Base-by-base conservation (phyloP, 2,113 vertebrate genomes). In the Oncorhynchus gorbuscha region DNA sequence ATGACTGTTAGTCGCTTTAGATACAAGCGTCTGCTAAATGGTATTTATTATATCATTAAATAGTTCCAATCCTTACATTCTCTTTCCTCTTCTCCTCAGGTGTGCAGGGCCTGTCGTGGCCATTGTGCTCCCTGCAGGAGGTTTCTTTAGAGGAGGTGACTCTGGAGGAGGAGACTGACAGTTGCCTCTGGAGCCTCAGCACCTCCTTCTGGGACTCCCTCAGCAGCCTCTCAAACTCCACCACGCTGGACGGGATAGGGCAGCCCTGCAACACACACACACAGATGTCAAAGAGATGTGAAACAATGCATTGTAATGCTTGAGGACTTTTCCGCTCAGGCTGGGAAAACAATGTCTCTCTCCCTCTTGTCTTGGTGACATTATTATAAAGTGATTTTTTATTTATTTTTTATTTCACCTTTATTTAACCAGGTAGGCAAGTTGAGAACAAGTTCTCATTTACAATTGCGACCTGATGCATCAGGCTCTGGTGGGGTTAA, bases 161-260 rank as follows among this genome's bases (percentile, higher is more conserved):
- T 59, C 71, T 84, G 67, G 70, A 81, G 3, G 92, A 92, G 49
- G 89, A 90, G 86, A 98, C 89, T 0, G 97, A 96, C 0, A 99
- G 95, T 90, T 99, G 98, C 55, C 96, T 92, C 92, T 99, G 98
- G 72, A 99, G 92, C 68, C 97, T 92, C 75, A 99, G 71, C 71
- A 99, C 98, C 89, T 99, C 98, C 71, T 91, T 93, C 91, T 99
- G 98, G 73, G 98, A 98, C 83, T 97, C 97, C 58, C 92, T 91
- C 73, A 99, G 88, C 77, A 99, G 92, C 67, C 93, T 95, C 82
- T 97, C 96, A 3, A 97, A 96, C 81, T 97, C 95, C 9, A 81
- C 78, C 84, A 92, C 5, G 1, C 88, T 92, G 58, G 92, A 90
- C 72, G 92, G 92, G 84, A 64, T 72, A 69, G 88, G 81, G 85